Evolutionary conservation across 2,113 vertebrate genomes (phyloP).

Genomic region (Tachysurus vachellii): DNA sequence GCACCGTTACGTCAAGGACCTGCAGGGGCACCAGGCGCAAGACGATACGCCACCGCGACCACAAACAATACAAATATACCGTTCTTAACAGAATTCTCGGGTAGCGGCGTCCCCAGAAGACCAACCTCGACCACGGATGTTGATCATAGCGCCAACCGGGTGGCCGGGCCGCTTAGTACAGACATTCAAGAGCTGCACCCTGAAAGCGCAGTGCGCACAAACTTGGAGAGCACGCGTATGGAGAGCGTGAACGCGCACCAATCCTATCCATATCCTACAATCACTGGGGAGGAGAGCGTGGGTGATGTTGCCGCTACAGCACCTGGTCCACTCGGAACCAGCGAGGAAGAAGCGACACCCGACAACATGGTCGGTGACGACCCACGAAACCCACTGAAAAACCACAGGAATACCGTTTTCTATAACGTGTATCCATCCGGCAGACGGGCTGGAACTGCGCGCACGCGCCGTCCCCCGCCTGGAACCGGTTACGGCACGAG

Average conservation of each 20-base stretch:
- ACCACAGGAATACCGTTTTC: conserved; percentile 72
- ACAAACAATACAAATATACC: conserved; percentile 9
- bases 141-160: not conserved
- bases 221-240: conserved; percentile 27
- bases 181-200: conserved; percentile 8
- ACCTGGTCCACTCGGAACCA: not conserved
- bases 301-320: not conserved
- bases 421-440: conserved; percentile 70
- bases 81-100: not conserved
- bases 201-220: not conserved
- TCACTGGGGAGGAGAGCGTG: not conserved
- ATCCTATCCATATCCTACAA: not conserved
- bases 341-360: conserved; percentile 35
- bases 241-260: conserved; percentile 37
- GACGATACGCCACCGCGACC: conserved; percentile 12
- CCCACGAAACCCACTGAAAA: conserved; percentile 68
- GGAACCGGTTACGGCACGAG: conserved; percentile 72
- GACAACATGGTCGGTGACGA: conserved; percentile 70
- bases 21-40: conserved; percentile 48
- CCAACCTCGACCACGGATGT: not conserved
- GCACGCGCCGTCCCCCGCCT: conserved; percentile 61
- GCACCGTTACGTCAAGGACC: conserved; percentile 22
- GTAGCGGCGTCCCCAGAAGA: conserved; percentile 33
- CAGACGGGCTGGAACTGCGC: conserved; percentile 54
- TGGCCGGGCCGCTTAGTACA: not conserved